A percentile compares a stretch with the other conserved stretches of the same genome.
Conservation (phyloP, 2,888 invertebrate species). For the Drosophila pegasa region DNA sequence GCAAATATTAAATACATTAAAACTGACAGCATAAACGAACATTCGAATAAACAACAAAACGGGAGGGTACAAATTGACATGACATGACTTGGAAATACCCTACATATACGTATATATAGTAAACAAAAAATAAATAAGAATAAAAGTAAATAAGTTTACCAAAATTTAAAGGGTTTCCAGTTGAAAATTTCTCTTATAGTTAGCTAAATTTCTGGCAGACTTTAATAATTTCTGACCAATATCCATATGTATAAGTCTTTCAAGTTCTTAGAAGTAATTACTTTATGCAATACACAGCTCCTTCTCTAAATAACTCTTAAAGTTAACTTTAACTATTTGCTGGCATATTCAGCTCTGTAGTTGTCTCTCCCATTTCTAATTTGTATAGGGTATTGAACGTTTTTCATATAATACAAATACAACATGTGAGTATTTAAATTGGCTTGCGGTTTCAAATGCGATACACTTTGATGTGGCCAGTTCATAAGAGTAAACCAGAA, state of each 20-base stretch:
- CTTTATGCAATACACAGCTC: too few species aligned
- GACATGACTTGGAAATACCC: not conserved
- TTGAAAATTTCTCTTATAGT: too few species aligned
- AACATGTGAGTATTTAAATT: conserved; percentile 56
- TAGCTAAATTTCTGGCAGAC: too few species aligned
- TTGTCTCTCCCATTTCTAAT: not conserved
- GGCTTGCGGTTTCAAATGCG: conserved; percentile 51
- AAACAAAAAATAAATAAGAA: too few species aligned
- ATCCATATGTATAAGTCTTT: too few species aligned
- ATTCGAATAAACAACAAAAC: conserved; percentile 41
- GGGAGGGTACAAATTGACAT: not conserved
- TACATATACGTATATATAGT: not conserved
- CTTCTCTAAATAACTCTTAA: not conserved
- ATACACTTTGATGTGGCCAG: conserved; percentile 64
- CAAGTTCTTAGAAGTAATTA: too few species aligned
- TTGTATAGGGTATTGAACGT: conserved; percentile 9
- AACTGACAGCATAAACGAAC: conserved; percentile 64
- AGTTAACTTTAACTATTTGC: not conserved
- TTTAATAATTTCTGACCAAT: too few species aligned
- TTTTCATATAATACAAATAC: not conserved
- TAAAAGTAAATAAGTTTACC: too few species aligned
- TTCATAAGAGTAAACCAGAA: conserved; percentile 5
- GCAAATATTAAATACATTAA: conserved; percentile 77
- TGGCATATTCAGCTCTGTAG: not conserved
- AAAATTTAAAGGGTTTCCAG: too few species aligned